These are phyloP conservation scores for Propithecus deckenii DNA, from an alignment of 2,797 vertebrate species.

Conservation along the genomic window DNA sequence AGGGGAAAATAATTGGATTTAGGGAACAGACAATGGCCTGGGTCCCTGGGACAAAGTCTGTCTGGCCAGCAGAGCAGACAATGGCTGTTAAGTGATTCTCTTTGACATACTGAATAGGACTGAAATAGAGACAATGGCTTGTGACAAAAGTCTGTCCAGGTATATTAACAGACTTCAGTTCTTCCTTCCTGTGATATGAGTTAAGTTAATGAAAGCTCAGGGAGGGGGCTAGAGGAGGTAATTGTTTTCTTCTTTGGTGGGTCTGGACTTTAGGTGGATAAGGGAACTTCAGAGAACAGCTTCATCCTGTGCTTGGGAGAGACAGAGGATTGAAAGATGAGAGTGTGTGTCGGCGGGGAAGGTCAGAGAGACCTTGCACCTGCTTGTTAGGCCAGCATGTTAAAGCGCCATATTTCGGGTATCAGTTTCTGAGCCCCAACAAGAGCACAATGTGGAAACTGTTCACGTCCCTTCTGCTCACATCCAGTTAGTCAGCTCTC, in stretches of 20 bases:
- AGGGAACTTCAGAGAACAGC: background rate
- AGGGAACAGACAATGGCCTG: background rate
- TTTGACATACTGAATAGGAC: background rate
- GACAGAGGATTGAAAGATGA: background rate
- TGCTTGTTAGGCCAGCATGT: background rate
- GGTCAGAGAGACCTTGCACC: background rate
- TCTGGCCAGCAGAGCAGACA: background rate
- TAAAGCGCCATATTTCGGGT: no score
- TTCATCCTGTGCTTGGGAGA: background rate
- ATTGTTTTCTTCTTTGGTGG: background rate
- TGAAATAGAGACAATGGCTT: background rate
- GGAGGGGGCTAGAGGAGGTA: background rate
- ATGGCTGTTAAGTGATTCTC: background rate
- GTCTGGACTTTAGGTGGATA: background rate
- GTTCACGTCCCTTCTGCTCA: background rate
- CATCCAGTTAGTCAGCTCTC: background rate
- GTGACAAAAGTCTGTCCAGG: background rate
- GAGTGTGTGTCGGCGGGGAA: background rate
- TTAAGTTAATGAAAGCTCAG: background rate
- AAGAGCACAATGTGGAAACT: background rate
- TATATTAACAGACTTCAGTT: background rate
- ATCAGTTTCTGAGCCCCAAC: background rate
- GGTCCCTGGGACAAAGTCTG: background rate
- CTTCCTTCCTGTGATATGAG: background rate
- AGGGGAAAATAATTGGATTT: background rate